Percentiles rank a stretch among this genome's conserved stretches.
phyloP scores from a whole-genome alignment of 2,888 invertebrate genomes.

The Ophion ventricosus region DNA sequence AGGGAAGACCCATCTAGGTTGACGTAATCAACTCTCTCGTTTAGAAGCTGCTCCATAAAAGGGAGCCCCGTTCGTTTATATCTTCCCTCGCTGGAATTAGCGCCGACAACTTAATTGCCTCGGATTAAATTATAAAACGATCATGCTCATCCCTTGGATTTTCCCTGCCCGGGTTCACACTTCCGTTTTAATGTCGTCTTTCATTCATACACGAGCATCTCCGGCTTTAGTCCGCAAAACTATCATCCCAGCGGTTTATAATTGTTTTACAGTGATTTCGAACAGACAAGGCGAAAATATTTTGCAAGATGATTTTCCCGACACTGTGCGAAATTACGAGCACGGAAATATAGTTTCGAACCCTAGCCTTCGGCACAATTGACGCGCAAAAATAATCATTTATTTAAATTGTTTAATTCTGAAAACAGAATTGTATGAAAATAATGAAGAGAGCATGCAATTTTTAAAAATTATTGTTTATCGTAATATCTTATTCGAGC shows the following conservation, averaged over 20 bases:
- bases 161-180: slow-evolving; percentile 38
- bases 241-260: not conserved
- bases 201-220: slow-evolving; percentile 15
- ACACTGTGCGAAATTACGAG: no score
- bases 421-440: no score
- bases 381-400: no score
- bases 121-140: slow-evolving; percentile 72
- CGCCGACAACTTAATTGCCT: slow-evolving; percentile 67
- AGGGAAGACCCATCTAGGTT: not conserved
- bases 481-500: no score
- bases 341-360: no score
- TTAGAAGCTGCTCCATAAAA: slow-evolving; percentile 25
- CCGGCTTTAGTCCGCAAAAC: not conserved
- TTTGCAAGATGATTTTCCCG: no score
- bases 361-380: no score
- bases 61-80: slow-evolving; percentile 60
- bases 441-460: no score
- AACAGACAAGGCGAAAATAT: not conserved
- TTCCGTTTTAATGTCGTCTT: slow-evolving; percentile 34
- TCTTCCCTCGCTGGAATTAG: slow-evolving; percentile 65
- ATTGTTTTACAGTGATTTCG: not conserved
- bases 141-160: slow-evolving; percentile 66
- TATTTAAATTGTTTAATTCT: no score
- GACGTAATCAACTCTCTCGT: slow-evolving; percentile 17
- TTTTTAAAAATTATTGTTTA: no score